These are phyloP conservation scores for Sphaerolaimus hirsutus DNA, from an alignment of 2,888 invertebrate genomes.

Conservation along the genomic window DNA sequence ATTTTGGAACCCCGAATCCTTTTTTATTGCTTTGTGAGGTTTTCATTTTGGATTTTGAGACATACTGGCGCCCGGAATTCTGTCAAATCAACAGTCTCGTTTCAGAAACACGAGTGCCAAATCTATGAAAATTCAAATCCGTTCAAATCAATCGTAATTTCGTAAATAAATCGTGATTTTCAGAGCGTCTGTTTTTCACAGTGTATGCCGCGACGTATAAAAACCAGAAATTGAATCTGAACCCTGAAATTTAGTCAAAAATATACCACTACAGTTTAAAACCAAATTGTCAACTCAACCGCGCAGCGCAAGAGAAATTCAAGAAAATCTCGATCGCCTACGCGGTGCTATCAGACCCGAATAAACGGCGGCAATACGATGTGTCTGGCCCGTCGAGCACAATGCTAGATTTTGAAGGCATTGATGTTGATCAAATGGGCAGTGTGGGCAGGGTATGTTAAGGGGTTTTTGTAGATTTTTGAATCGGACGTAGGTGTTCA, in stretches of 20 bases:
- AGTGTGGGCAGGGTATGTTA: constrained; percentile 13
- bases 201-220: too few species aligned
- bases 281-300: background rate
- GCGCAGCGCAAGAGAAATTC: constrained; percentile 21
- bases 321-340: constrained; percentile 24
- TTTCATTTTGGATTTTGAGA: background rate
- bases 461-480: too few species aligned
- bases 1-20: too few species aligned
- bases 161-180: too few species aligned
- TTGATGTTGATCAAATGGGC: constrained; percentile 24
- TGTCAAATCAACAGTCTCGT: too few species aligned
- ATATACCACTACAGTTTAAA: background rate
- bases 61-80: background rate
- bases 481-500: too few species aligned
- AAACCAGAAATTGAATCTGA: too few species aligned
- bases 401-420: constrained; percentile 17
- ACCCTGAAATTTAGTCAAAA: background rate
- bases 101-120: background rate
- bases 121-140: background rate
- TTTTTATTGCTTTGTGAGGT: background rate
- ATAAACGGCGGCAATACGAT: constrained; percentile 24
- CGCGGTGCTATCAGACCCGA: constrained; percentile 23
- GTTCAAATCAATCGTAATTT: too few species aligned
- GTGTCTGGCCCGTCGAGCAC: constrained; percentile 19
- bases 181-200: too few species aligned